Evolutionary conservation across 1,140 invertebrate species (phyloP).

Genomic region (Bathynomus jamesi): DNA sequence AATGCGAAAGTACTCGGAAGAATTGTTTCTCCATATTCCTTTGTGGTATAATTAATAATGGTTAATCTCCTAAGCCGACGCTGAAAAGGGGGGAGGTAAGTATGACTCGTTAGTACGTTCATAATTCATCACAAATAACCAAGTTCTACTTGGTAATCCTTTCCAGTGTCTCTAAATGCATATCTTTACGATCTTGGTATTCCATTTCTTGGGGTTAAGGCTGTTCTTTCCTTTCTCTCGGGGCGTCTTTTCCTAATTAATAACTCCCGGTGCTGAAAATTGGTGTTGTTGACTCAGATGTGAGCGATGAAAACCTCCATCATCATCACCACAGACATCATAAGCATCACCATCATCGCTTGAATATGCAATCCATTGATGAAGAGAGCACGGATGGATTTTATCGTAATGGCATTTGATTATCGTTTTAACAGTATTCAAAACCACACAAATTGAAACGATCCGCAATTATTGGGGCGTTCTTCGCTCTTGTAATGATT

Average conservation of each 20-base stretch:
- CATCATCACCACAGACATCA: neutral
- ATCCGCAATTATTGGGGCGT: neutral
- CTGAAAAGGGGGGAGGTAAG: no score
- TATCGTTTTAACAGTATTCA: neutral
- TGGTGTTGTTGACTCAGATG: slow-evolving; percentile 1
- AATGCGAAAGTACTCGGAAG: no score
- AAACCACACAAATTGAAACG: neutral
- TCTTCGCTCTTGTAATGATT: no score
- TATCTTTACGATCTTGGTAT: neutral
- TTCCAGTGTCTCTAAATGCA: neutral
- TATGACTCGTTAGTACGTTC: no score
- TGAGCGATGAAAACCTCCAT: neutral
- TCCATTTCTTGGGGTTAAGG: neutral
- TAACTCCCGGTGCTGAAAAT: neutral
- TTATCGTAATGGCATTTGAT: neutral
- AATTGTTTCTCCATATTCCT: no score
- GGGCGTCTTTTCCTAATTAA: no score
- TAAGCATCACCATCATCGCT: neutral
- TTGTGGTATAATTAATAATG: no score
- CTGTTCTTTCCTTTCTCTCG: no score
- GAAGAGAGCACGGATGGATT: neutral
- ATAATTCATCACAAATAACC: no score
- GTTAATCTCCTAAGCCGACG: no score
- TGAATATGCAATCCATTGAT: neutral
- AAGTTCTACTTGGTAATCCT: no score